Base-by-base conservation (phyloP, 2,888 invertebrate species). In the Lampropteryx suffumata region DNA sequence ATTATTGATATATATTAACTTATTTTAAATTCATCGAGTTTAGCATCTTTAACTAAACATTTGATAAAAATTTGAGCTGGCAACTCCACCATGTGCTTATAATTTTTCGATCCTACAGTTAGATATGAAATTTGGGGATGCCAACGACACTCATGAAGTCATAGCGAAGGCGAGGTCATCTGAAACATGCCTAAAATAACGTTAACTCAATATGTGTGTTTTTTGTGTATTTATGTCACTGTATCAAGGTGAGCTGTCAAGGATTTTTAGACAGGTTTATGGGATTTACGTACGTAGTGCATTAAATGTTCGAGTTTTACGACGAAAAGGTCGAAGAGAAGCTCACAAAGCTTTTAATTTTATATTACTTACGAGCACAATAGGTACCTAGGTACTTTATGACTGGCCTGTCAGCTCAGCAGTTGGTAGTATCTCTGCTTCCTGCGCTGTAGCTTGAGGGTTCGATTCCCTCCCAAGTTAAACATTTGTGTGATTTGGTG, bases 81-180 rank as follows among this genome's bases (percentile, higher is more conserved):
- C 36, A 29, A 44, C 43, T 17, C 32, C 2, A 14, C 28, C 1
- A 74, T 76, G 73, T 76, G 73, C 80, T 77, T 72, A 76, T 70
- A 78, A 78, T 79, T 79, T 81, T 81, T 81, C 76, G 72, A 78
- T 79, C 73, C 74, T 70, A 71, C 65, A 59, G 24, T 2, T 4
- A 24, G 3, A 62, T 67, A 64, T 69, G 61, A 61, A 64, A 58
- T 69, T 69, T 58, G 57, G 60, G 49, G 62, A 62, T 63, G 14
- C 14, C 21, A 35, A 35, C 7, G 11, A 67, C 65, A 64, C 64
- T 57, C 62, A 17, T 4, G n/a, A n/a, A n/a, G n/a, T 4, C 17
- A 64, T 50, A 43, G 12, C 59, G 65, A 67, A 66, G 71, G 65
- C 69, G 24, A 63, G n/a, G n/a, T n/a, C n/a, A n/a, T n/a, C n/a